Conservation (phyloP, 1,140 invertebrate species). For the Pissodes strobi region DNA sequence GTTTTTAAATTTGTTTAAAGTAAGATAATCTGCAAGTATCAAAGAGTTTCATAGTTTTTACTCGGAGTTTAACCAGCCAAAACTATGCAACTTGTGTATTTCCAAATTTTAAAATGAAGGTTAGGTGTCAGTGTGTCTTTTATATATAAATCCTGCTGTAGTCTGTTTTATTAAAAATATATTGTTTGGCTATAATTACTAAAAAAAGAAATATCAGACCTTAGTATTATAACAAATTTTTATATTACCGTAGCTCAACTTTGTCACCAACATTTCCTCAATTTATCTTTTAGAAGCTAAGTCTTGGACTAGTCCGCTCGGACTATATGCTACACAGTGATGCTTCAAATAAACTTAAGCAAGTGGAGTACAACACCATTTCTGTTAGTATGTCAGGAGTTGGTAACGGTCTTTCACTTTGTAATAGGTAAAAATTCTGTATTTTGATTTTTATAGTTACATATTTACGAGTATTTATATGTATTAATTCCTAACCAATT, state of each 20-base stretch:
- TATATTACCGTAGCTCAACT: no score
- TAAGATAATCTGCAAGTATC: no score
- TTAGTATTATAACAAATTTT: no score
- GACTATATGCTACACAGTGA: constrained; percentile 74
- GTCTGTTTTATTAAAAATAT: not conserved
- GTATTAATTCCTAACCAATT: no score
- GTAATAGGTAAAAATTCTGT: constrained; percentile 65
- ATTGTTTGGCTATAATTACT: not conserved
- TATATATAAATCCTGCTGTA: no score
- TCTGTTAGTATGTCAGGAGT: constrained; percentile 74
- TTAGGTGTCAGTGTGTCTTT: constrained; percentile 19
- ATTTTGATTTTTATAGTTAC: no score
- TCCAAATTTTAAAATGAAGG: constrained; percentile 9
- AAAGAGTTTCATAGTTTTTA: no score
- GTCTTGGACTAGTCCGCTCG: constrained; percentile 71
- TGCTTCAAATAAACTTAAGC: constrained; percentile 66
- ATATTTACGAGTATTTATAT: no score
- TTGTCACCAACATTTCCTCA: not conserved
- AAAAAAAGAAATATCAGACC: no score
- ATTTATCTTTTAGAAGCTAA: constrained; percentile 50
- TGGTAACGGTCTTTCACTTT: constrained; percentile 62
- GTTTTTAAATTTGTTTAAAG: no score
- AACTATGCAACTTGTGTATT: not conserved
- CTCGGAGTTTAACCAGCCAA: not conserved
- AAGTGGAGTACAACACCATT: constrained; percentile 78